Percentiles rank a stretch among this genome's conserved stretches.
Conservation (phyloP, 2,113 vertebrate species). For the Isichthys henryi region DNA sequence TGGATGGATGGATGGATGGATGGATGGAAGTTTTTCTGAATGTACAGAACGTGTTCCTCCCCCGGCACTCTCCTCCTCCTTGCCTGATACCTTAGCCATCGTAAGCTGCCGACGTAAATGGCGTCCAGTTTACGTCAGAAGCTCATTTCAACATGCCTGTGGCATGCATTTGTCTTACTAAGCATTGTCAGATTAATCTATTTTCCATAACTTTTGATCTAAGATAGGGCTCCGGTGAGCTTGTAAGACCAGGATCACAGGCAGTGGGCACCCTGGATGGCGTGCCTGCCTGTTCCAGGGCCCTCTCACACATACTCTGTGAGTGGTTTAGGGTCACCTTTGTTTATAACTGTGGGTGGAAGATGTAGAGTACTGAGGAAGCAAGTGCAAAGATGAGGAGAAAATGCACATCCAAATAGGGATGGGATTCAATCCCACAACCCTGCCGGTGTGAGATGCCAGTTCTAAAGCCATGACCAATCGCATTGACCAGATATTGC, state of each 20-base stretch:
- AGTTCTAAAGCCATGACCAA: neutral
- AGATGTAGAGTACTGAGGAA: neutral
- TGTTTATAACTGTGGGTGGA: neutral
- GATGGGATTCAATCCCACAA: neutral
- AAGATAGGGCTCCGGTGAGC: neutral
- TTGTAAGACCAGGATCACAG: neutral
- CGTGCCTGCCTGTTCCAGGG: neutral
- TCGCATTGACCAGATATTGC: neutral
- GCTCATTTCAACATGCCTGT: neutral
- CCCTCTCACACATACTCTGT: neutral
- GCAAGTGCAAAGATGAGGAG: neutral
- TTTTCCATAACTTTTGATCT: neutral
- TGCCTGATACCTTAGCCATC: neutral
- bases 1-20: neutral
- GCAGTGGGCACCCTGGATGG: neutral
- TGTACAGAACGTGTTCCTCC: neutral
- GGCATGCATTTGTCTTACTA: neutral
- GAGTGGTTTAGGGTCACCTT: neutral
- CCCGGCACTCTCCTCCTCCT: neutral
- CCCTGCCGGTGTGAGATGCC: neutral
- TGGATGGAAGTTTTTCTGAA: neutral
- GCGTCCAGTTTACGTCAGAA: neutral
- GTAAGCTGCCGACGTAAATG: neutral
- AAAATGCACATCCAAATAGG: neutral
- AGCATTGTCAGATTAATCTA: neutral